Evolutionary conservation across 2,113 vertebrate genomes (phyloP).

Genomic region (Hiodon tergisus): DNA sequence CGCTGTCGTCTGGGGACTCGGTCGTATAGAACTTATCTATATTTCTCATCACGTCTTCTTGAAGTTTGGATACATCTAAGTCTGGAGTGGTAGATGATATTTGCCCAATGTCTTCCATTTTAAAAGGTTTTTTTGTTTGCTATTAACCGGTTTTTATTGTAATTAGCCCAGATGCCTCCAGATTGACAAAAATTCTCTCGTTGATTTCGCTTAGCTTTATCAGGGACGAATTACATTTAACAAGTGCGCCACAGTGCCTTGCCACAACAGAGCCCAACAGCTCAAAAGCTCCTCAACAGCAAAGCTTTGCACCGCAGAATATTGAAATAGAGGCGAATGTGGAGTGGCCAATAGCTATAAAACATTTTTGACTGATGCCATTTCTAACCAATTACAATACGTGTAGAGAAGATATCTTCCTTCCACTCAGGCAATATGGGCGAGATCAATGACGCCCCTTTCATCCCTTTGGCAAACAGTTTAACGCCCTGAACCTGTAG

Average conservation of each 20-base stretch:
- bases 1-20: neutral
- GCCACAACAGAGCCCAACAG: slow-evolving; percentile 26
- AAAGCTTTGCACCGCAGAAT: slow-evolving; percentile 30
- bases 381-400: slow-evolving; percentile 38
- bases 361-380: slow-evolving; percentile 32
- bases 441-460: slow-evolving; percentile 27
- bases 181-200: neutral
- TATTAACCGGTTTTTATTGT: neutral
- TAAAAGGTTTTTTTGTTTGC: slow-evolving; percentile 35
- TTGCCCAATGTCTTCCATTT: slow-evolving; percentile 60
- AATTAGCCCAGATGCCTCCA: slow-evolving; percentile 1
- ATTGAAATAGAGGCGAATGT: slow-evolving; percentile 34
- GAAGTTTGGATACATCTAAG: slow-evolving; percentile 35
- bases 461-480: neutral
- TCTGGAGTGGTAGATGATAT: slow-evolving; percentile 56
- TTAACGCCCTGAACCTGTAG: neutral
- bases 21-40: neutral
- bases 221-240: slow-evolving; percentile 17
- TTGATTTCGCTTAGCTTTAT: neutral
- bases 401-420: neutral
- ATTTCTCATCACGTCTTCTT: slow-evolving; percentile 28
- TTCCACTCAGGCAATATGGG: neutral
- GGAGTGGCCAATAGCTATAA: slow-evolving; percentile 48
- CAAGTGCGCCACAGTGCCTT: slow-evolving; percentile 41
- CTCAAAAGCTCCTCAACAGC: slow-evolving; percentile 20